phyloP scores from a whole-genome alignment of 2,888 invertebrate species.

The Chrysina gloriosa region DNA sequence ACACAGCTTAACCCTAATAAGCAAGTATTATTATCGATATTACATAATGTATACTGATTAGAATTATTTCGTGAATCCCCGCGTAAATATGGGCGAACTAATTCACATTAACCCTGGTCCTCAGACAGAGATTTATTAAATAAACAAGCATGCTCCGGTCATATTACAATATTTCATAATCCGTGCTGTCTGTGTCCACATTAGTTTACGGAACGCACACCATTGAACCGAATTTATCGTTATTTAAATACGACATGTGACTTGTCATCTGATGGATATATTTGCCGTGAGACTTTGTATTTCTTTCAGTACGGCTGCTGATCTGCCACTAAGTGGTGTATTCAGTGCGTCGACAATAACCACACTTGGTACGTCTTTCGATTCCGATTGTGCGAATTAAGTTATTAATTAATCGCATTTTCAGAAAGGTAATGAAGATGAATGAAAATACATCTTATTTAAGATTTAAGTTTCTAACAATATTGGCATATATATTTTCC shows the following conservation, averaged over 20 bases:
- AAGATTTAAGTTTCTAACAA: neutral
- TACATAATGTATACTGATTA: neutral
- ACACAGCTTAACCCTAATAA: too few species aligned
- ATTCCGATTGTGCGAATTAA: neutral
- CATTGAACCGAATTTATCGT: constrained; percentile 26
- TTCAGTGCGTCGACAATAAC: constrained; percentile 3
- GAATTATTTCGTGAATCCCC: neutral
- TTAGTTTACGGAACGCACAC: constrained; percentile 16
- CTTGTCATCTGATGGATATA: constrained; percentile 11
- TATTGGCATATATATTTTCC: neutral
- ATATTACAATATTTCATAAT: neutral
- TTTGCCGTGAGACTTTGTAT: constrained; percentile 4
- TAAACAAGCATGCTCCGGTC: constrained; percentile 6
- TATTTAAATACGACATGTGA: constrained; percentile 31
- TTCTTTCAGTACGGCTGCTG: constrained; percentile 15
- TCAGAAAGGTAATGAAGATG: neutral
- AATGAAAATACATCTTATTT: neutral
- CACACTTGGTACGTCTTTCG: neutral
- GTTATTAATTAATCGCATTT: neutral
- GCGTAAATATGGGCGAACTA: neutral
- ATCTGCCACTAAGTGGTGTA: neutral
- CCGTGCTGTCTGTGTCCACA: neutral
- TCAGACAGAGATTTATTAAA: constrained; percentile 1
- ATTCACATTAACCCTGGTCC: neutral
- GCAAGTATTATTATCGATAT: neutral